Conservation (phyloP, 2,113 vertebrate genomes). For the Guaruba guarouba region DNA sequence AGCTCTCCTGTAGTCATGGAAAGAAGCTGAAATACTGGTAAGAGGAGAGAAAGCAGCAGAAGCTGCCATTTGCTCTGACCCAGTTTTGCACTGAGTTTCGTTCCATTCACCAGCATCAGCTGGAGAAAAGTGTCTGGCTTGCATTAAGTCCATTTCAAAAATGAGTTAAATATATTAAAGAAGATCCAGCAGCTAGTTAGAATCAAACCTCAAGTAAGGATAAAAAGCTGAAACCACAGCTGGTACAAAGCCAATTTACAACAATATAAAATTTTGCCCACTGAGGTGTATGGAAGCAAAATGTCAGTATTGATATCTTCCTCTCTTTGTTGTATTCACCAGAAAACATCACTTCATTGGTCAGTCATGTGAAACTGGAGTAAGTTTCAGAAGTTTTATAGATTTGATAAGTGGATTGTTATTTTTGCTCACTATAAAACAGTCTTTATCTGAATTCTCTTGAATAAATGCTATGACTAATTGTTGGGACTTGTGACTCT, state of each 20-base stretch:
- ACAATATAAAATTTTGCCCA: not conserved
- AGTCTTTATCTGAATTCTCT: not conserved
- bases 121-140: not conserved
- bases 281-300: not conserved
- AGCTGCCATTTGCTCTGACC: not conserved
- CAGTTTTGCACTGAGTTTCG: not conserved
- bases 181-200: not conserved
- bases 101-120: not conserved
- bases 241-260: not conserved
- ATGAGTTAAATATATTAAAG: not conserved
- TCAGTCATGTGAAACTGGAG: not conserved
- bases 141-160: not conserved
- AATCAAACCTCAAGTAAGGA: not conserved
- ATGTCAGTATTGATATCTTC: not conserved
- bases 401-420: not conserved
- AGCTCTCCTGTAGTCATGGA: not conserved
- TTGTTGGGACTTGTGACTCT: not conserved
- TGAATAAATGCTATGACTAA: not conserved
- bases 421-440: not conserved
- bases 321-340: not conserved
- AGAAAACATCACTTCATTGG: not conserved
- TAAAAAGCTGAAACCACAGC: not conserved
- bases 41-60: not conserved
- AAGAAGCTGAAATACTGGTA: not conserved
- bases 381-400: not conserved